Evolutionary conservation across 2,113 vertebrate species (phyloP).

Genomic region (Spea multiplicata): DNA sequence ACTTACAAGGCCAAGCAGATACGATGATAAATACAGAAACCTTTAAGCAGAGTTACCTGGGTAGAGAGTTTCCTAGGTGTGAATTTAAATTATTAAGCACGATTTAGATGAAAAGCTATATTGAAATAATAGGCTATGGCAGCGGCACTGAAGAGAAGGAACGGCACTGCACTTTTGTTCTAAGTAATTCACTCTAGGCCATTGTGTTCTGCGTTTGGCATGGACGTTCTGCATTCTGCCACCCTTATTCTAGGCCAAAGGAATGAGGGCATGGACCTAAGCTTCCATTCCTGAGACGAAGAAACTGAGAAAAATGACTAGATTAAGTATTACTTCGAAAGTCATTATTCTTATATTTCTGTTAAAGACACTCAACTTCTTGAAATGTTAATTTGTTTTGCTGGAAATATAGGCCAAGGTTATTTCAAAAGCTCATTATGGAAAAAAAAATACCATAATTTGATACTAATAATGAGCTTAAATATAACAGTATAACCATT

Average conservation of each 20-base stretch:
- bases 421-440: neutral
- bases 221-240: neutral
- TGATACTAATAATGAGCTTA: too few species aligned
- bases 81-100: conserved; percentile 39
- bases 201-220: neutral
- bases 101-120: conserved; percentile 1
- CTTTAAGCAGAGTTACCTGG: conserved; percentile 36
- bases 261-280: neutral
- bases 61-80: conserved; percentile 32
- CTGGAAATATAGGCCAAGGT: neutral
- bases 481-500: too few species aligned
- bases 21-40: conserved; percentile 36
- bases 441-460: too few species aligned
- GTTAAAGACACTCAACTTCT: neutral
- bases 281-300: neutral
- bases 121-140: conserved; percentile 26
- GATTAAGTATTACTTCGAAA: neutral
- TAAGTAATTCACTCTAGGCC: conserved; percentile 3
- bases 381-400: neutral
- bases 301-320: neutral
- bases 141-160: neutral
- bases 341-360: neutral
- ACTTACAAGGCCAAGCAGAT: conserved; percentile 36
- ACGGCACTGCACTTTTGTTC: conserved; percentile 2
- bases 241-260: neutral